Evolutionary conservation across 2,888 invertebrate species (phyloP), one percentile per base, ranked within the genome.

Genomic region (Phyto melanocephala): DNA sequence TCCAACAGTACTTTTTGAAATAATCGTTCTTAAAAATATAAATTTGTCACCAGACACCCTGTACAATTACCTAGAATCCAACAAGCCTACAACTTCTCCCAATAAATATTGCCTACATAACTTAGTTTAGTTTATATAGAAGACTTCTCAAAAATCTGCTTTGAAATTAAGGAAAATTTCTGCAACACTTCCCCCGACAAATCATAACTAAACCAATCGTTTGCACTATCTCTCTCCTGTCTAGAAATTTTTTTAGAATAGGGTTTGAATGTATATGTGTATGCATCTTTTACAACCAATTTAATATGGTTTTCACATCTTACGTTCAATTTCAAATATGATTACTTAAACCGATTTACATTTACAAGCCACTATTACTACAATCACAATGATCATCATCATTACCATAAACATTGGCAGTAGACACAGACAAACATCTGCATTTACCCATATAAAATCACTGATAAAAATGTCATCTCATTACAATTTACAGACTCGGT

Each of bases 331-430:
- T 58, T 67, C 47, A 74, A 28, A 75, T 50, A 62, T 62, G 22
- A 75, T 70, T 80, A 28, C 47, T 37, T 24, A 68, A 62, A 62
- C 37, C 68, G 56, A 56, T 75, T 47, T 68, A 70, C 68, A 80
- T 56, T 62, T 74, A 68, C 62, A 62, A 62, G 11, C 56, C 65
- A 17, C 40, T 13, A 58, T 60, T 80, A 45, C 65, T 35, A 67
- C 20, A 56, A 40, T 20, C 54, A 42, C 52, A 40, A 63, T 52
- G 35, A 68, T 80, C 24, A 63, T 70, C 74, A 68, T 63, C 33
- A 70, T 68, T 47, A 63, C 47, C n/a, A 50, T 65, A 45, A 77
- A 37, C 40, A 75, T 40, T 70, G 37, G 40, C 40, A 33, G 67
- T 13, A 60, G 4, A 42, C 22, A 60, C 24, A 67, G 47, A 45